Percentiles rank a stretch among this genome's conserved stretches.
These are phyloP conservation scores for Phataginus tricuspis DNA, from an alignment of 2,797 vertebrate species.

Conservation along the genomic window DNA sequence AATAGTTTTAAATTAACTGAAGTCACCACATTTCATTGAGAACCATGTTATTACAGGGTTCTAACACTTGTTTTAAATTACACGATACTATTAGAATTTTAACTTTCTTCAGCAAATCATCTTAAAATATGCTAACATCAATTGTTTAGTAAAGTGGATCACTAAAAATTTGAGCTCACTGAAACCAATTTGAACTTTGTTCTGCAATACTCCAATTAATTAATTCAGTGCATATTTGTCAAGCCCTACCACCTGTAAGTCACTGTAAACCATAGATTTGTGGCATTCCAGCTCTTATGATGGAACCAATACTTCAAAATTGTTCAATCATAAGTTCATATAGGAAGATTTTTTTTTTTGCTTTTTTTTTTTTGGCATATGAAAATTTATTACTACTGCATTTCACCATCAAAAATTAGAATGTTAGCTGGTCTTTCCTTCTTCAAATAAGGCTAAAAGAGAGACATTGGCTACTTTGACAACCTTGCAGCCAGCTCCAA, in stretches of 20 bases:
- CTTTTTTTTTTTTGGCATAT: neutral
- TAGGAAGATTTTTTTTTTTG: neutral
- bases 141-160: neutral
- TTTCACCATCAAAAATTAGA: neutral
- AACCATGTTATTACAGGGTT: neutral
- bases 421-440: neutral
- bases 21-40: neutral
- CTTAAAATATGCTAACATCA: conserved; percentile 16
- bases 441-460: neutral
- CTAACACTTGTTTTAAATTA: conserved; percentile 3
- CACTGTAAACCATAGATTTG: neutral
- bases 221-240: neutral
- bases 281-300: neutral
- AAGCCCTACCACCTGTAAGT: neutral
- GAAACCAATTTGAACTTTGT: neutral
- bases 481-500: neutral
- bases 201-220: neutral
- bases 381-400: neutral
- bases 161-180: conserved; percentile 5
- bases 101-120: conserved; percentile 44
- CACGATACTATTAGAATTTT: neutral
- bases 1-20: neutral
- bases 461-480: neutral
- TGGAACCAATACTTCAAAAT: neutral
- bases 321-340: neutral